phyloP scores from a whole-genome alignment of 2,888 invertebrate genomes.

The Trichopoda pennipes region DNA sequence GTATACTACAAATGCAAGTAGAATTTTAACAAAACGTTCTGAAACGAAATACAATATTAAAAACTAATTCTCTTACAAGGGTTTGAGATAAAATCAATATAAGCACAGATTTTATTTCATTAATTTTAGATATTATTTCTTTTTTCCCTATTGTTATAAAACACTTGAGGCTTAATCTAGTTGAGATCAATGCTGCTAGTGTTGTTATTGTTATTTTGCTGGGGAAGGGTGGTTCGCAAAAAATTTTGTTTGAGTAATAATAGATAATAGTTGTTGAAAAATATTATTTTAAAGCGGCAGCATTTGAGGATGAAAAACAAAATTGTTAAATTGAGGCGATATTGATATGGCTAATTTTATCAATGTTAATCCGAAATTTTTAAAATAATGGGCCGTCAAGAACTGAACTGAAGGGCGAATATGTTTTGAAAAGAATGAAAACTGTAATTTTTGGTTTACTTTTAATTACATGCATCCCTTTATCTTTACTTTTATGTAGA shows the following conservation, averaged over 20 bases:
- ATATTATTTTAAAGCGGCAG: background rate
- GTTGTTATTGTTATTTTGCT: background rate
- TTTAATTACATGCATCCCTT: too few relatives aligned
- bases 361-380: too few relatives aligned
- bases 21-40: background rate
- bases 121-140: background rate
- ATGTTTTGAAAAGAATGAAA: too few relatives aligned
- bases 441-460: too few relatives aligned
- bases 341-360: too few relatives aligned
- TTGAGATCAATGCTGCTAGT: background rate
- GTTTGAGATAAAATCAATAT: constrained; percentile 18
- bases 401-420: too few relatives aligned
- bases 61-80: constrained; percentile 11
- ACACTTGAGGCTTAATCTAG: constrained; percentile 1
- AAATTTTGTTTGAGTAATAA: background rate
- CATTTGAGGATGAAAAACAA: too few relatives aligned
- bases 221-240: background rate
- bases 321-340: too few relatives aligned
- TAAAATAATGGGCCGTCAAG: too few relatives aligned
- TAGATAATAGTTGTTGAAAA: background rate
- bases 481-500: too few relatives aligned
- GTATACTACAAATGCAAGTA: background rate
- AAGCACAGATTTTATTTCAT: constrained; percentile 22
- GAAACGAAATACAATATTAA: background rate
- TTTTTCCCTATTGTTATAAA: background rate